Percentiles rank a stretch among this genome's conserved stretches.
Conservation (phyloP, 2,113 vertebrate species). For the Pelodiscus sinensis region DNA sequence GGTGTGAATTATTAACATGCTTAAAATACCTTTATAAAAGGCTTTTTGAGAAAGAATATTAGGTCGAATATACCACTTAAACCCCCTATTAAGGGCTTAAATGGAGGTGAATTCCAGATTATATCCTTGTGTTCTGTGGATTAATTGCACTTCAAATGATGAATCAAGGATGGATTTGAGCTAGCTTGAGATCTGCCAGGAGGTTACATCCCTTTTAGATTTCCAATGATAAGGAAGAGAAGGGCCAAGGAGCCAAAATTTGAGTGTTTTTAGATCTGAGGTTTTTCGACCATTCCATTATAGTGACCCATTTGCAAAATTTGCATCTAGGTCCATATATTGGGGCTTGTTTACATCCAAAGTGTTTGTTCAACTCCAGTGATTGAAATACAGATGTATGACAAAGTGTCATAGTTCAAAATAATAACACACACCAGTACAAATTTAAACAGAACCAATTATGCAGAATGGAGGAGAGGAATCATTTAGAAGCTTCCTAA, state of each 20-base stretch:
- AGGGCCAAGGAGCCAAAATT: background rate
- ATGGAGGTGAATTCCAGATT: background rate
- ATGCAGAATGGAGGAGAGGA: constrained; percentile 24
- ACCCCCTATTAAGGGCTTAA: background rate
- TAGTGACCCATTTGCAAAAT: background rate
- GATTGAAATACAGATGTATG: constrained; percentile 22
- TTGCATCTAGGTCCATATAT: constrained; percentile 50
- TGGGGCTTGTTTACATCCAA: constrained; percentile 35
- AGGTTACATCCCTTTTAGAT: background rate
- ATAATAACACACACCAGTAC: constrained; percentile 50
- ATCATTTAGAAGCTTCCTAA: constrained; percentile 35
- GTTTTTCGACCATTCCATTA: background rate
- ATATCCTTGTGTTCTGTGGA: background rate
- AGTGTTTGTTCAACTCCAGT: constrained; percentile 46
- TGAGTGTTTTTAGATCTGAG: background rate
- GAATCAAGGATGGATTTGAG: background rate
- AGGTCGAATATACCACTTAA: background rate
- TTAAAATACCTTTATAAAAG: constrained; percentile 20
- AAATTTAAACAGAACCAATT: constrained; percentile 57
- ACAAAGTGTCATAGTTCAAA: constrained; percentile 59
- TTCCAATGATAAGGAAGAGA: background rate
- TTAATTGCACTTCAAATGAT: background rate
- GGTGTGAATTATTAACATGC: constrained; percentile 48
- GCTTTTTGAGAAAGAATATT: constrained; percentile 22
- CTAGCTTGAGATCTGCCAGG: background rate